Evolutionary conservation across 1,140 invertebrate species (phyloP), one percentile per base, ranked within the genome.

Genomic region (Hesperophylax magnus): DNA sequence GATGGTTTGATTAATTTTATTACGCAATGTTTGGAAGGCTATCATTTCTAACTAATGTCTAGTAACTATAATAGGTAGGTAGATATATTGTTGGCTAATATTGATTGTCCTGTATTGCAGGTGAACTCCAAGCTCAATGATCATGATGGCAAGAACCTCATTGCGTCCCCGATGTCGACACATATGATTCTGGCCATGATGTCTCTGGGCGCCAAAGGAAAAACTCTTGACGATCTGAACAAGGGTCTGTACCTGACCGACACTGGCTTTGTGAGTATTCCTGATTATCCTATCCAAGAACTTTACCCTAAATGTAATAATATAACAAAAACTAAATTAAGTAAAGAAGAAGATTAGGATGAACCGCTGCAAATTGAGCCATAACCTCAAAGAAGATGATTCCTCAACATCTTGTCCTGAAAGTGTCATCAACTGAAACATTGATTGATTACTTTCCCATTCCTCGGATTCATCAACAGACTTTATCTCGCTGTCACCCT

Each of bases 81-180:
- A 39, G 34, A 2, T 47, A 47, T 47, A 14, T 47, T 14, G 0
- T 2, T 39, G 34, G 8, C 34, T 47, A 47, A 47, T 47, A 14
- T 1, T 14, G 9, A 3, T 47, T 47, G 0, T 11, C 14, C 14
- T 47, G 6, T 20, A 22, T 58, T 2, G n/a, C 56, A 58, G 56
- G 56, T 2, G 1, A 58, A 1, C 56, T 6, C 56, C 7, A 1
- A 58, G 0, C 0, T 2, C 56, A 58, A 65, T 18, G 7, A 27
- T 11, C 84, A 79, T n/a, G 85, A 86, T 2, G 74, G 85, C 31
- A 78, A 87, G 39, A 94, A 93, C 85, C 76, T 93, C 2, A 86
- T 93, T 56, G 89, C 89, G 82, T 94, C 93, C 3, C 91, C 93
- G 4, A 87, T 92, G 54, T 93, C 92, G 56, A 86, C 92, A 34